Evolutionary conservation across 1,140 invertebrate genomes (phyloP).

Genomic region (Littorina saxatilis): DNA sequence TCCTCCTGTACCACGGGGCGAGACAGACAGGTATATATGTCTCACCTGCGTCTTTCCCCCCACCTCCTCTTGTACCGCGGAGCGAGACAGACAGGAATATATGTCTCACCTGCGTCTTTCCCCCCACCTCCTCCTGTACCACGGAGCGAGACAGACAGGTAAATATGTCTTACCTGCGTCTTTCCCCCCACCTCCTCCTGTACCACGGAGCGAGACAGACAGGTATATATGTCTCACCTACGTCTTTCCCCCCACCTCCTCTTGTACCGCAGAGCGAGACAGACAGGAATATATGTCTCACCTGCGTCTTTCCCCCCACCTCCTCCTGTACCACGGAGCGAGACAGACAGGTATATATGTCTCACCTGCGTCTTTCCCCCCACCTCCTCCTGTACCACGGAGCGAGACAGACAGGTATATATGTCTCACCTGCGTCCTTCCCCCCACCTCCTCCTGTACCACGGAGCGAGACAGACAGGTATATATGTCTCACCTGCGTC

Average conservation of each 20-base stretch:
- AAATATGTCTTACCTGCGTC: no score
- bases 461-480: background rate
- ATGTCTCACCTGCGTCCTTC: background rate
- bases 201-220: no score
- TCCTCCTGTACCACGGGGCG: background rate
- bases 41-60: no score
- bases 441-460: conserved; percentile 2
- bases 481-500: conserved; percentile 76
- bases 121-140: conserved; percentile 2
- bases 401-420: conserved; percentile 77
- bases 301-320: no score
- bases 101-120: background rate
- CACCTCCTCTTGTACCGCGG: no score
- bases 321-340: conserved; percentile 67
- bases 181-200: no score
- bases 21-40: no score
- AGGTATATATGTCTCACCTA: no score
- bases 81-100: no score
- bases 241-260: conserved; percentile 45
- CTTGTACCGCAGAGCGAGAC: conserved; percentile 65
- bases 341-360: no score
- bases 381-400: conserved; percentile 76
- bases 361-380: no score
- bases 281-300: no score
- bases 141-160: background rate